Base-by-base conservation (phyloP, 2,797 vertebrate genomes). In the Urocyon cinereoargenteus region DNA sequence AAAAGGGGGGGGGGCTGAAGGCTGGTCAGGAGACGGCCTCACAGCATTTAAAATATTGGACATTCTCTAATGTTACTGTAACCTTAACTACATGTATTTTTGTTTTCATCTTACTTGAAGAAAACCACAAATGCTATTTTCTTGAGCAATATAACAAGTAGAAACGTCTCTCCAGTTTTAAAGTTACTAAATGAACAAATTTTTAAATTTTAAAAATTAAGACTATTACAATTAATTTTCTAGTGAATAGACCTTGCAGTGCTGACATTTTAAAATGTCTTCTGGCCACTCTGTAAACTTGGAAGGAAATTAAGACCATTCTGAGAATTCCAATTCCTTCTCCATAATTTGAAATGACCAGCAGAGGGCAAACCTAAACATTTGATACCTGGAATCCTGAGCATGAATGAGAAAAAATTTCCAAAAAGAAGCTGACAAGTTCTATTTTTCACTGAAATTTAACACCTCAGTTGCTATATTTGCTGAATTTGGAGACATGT, bases 381-480 rank as follows among this genome's bases (percentile, higher is more conserved):
- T 6, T 11, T 28, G 45, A 31, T 62, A 26, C 53, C 57, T 34
- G 8, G 18, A 90, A 72, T 22, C 28, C 36, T 53, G 53, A 2
- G 9, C 13, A 55, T 13, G 72, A 94, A 72, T 75, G 40, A 95
- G 31, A 81, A 96, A 40, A 89, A 92, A 90, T 24, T 57, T 83
- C 70, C 57, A 53, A 96, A 97, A 70, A 11, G 34, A 96, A 62
- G 31, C 31, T 79, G 15, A 62, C 15, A 31, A 82, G 64, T 36
- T 96, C 81, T 97, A 97, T 91, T 96, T 97, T 53, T 88, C 36
- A 73, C 45, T 87, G 40, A 93, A 96, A 94, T 85, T 89, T 94
- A 93, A 59, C 86, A 93, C 87, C 31, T 90, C 68, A 3, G 2
- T 77, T 95, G 73, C 83, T 96, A 55, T 84, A 91, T 85, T 85